Conservation (phyloP, 2,888 invertebrate genomes). For the Thelaira solivaga region DNA sequence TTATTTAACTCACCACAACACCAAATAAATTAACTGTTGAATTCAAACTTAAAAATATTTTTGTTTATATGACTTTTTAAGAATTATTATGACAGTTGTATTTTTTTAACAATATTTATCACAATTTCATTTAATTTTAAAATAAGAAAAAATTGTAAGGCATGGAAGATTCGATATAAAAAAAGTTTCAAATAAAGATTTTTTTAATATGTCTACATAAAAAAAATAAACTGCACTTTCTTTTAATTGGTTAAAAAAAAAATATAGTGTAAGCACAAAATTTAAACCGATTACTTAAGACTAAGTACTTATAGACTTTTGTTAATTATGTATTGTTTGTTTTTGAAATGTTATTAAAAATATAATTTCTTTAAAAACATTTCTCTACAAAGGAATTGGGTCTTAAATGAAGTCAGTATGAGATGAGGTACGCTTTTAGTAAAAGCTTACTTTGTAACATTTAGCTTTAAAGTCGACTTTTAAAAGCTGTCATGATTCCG, state of each 20-base stretch:
- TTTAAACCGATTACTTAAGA: not conserved
- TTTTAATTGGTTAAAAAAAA: not conserved
- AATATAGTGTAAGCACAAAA: not conserved
- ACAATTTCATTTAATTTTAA: constrained; percentile 52
- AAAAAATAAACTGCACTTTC: constrained; percentile 42
- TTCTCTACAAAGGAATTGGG: too few relatives aligned
- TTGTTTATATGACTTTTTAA: constrained; percentile 20
- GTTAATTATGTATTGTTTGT: too few relatives aligned
- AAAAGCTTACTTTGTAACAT: too few relatives aligned
- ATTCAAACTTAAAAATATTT: constrained; percentile 26
- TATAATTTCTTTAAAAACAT: too few relatives aligned
- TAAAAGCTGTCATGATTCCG: too few relatives aligned
- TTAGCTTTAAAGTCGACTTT: too few relatives aligned
- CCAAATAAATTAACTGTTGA: constrained; percentile 47
- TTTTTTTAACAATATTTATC: constrained; percentile 1
- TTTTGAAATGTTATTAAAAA: too few relatives aligned
- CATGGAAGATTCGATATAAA: constrained; percentile 41
- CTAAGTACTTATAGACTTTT: too few relatives aligned
- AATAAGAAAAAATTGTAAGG: constrained; percentile 47
- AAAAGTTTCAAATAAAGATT: constrained; percentile 53
- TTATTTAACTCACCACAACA: too few relatives aligned
- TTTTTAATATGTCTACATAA: constrained; percentile 54
- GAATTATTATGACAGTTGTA: constrained; percentile 8
- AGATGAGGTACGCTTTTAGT: too few relatives aligned
- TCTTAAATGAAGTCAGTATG: too few relatives aligned